Percentiles rank a stretch among this genome's conserved stretches.
Conservation (phyloP, 1,140 invertebrate species). For the Drosophila azteca region DNA sequence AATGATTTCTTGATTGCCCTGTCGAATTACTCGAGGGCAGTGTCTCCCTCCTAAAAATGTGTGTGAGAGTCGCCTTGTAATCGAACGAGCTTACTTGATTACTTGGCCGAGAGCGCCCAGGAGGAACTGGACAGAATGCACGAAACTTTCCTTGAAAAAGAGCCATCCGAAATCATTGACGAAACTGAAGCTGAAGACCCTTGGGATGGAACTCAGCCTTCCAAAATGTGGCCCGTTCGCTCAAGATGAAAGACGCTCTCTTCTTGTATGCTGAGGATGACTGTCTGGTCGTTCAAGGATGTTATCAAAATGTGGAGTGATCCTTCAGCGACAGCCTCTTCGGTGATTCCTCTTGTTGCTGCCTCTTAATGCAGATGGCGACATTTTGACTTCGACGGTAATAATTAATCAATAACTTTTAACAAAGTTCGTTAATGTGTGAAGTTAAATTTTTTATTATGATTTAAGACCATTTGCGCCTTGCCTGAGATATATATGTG, state of each 20-base stretch:
- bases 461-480: conserved; percentile 47
- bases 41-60: no score
- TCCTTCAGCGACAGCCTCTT: conserved; percentile 42
- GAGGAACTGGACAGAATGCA: no score
- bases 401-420: not conserved
- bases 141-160: not conserved
- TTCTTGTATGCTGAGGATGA: conserved; percentile 51
- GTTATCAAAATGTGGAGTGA: conserved; percentile 53
- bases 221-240: conserved; percentile 30
- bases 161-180: conserved; percentile 7
- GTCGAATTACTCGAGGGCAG: no score
- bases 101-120: no score
- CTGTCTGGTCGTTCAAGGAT: no score
- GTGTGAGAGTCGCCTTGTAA: no score
- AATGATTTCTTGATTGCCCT: no score
- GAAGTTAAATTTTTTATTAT: not conserved
- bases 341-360: conserved; percentile 59
- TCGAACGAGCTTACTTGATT: no score
- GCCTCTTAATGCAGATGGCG: conserved; percentile 54
- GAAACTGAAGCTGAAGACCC: not conserved
- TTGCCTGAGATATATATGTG: conserved; percentile 52
- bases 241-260: conserved; percentile 51
- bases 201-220: conserved; percentile 44
- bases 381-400: conserved; percentile 63
- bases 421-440: not conserved